phyloP scores from a whole-genome alignment of 2,113 vertebrate genomes.

The Zosterops japonicus region DNA sequence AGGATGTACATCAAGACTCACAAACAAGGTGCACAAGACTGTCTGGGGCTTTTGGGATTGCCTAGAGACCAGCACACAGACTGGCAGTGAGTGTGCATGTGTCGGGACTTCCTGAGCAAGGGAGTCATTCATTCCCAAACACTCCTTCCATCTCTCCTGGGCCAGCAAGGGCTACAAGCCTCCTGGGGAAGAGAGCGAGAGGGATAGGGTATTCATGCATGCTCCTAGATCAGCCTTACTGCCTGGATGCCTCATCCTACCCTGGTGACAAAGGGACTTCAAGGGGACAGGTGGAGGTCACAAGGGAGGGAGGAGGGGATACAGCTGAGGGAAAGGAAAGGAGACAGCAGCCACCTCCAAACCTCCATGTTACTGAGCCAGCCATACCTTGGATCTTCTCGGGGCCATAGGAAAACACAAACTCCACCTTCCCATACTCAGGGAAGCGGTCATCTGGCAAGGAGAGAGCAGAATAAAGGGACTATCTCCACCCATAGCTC shows the following conservation, averaged over 20 bases:
- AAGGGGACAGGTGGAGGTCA: background rate
- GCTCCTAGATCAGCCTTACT: background rate
- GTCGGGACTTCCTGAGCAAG: background rate
- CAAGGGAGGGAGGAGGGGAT: background rate
- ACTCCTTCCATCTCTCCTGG: background rate
- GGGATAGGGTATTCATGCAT: background rate
- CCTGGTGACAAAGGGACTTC: background rate
- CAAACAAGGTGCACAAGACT: background rate
- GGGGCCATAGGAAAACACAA: conserved; percentile 95
- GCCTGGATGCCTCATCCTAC: background rate
- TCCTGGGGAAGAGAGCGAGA: fast-evolving
- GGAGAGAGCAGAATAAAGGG: conserved; percentile 17
- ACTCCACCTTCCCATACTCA: conserved; percentile 97
- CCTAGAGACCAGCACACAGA: background rate
- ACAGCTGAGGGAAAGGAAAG: background rate
- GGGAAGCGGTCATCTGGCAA: conserved; percentile 93
- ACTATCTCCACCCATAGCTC: background rate
- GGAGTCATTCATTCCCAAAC: background rate
- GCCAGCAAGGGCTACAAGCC: background rate
- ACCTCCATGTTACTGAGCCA: fast-evolving
- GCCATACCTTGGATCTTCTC: conserved; percentile 95
- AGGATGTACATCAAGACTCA: background rate
- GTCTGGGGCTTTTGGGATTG: background rate
- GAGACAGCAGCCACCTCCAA: background rate
- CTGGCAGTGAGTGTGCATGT: background rate